These are phyloP conservation scores for Amyelois transitella DNA, from an alignment of 1,140 invertebrate species.

Conservation along the genomic window DNA sequence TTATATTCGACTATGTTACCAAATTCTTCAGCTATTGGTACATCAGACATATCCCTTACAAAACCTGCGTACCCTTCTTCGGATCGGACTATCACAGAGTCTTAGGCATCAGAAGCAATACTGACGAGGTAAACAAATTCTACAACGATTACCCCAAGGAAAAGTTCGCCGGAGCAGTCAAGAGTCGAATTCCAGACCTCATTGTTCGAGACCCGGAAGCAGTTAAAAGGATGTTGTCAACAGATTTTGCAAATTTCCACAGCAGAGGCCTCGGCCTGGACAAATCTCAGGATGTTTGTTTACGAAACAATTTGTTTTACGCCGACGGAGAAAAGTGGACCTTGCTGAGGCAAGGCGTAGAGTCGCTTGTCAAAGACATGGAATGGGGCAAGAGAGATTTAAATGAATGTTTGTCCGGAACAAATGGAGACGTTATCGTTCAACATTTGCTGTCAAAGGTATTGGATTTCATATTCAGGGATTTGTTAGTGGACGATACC, in stretches of 20 bases:
- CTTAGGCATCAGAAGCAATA: conserved; percentile 41
- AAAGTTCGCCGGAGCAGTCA: conserved; percentile 66
- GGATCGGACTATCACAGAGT: conserved; percentile 60
- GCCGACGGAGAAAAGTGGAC: conserved; percentile 66
- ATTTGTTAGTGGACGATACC: conserved; percentile 48
- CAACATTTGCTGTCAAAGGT: conserved; percentile 60
- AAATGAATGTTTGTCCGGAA: conserved; percentile 62
- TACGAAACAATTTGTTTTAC: conserved; percentile 71
- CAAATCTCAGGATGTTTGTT: conserved; percentile 68
- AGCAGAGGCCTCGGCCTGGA: conserved; percentile 62
- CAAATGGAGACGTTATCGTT: conserved; percentile 64
- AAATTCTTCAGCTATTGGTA: conserved; percentile 71
- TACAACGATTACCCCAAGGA: conserved; percentile 41
- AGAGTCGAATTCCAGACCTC: conserved; percentile 70
- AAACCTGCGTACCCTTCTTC: conserved; percentile 49
- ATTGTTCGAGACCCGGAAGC: conserved; percentile 75
- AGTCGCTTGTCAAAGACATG: conserved; percentile 35
- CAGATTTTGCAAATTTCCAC: conserved; percentile 74
- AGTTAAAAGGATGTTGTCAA: conserved; percentile 74
- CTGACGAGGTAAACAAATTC: conserved; percentile 48
- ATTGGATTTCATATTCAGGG: conserved; percentile 61
- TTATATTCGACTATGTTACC: conserved; percentile 61
- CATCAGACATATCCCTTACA: conserved; percentile 53
- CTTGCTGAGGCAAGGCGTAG: conserved; percentile 42
- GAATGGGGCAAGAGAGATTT: conserved; percentile 36